Percentiles rank a stretch among this genome's conserved stretches.
These are phyloP conservation scores for Apamea sordens DNA, from an alignment of 2,888 invertebrate species.

Conservation along the genomic window DNA sequence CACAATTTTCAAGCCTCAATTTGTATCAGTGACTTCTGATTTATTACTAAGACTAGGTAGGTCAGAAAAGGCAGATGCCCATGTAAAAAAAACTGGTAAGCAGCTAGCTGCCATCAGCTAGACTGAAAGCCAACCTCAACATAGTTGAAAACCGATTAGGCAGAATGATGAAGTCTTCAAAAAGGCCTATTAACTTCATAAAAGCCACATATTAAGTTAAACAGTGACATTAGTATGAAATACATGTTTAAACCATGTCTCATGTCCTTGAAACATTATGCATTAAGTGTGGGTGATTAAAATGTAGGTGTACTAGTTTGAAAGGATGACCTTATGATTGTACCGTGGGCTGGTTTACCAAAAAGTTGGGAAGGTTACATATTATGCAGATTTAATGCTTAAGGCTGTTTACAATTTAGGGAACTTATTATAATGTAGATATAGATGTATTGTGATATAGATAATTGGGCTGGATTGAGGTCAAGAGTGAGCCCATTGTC, in stretches of 20 bases:
- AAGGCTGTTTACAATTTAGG: slow-evolving; percentile 1
- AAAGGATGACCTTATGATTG: slow-evolving; percentile 64
- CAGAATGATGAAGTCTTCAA: background rate
- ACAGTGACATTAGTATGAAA: slow-evolving; percentile 34
- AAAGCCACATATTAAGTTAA: slow-evolving; percentile 24
- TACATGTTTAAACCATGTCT: slow-evolving; percentile 35
- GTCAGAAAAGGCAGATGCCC: background rate
- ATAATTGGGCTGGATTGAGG: too few species aligned
- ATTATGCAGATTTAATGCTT: slow-evolving; percentile 12
- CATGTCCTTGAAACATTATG: slow-evolving; percentile 66
- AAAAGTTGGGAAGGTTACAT: slow-evolving; percentile 45
- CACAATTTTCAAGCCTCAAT: too few species aligned
- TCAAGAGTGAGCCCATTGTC: too few species aligned
- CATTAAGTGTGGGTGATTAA: slow-evolving; percentile 67
- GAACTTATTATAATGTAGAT: background rate
- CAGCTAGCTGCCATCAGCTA: background rate
- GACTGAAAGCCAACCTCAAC: background rate
- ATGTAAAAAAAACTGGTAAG: background rate
- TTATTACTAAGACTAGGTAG: background rate
- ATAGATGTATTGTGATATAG: background rate
- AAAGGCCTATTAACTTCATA: background rate
- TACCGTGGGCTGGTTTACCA: slow-evolving; percentile 52
- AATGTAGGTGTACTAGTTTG: slow-evolving; percentile 71
- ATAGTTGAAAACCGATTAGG: background rate
- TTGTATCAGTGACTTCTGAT: background rate